These are phyloP conservation scores for Eristalis tenax DNA, from an alignment of 2,888 invertebrate genomes.

Conservation along the genomic window DNA sequence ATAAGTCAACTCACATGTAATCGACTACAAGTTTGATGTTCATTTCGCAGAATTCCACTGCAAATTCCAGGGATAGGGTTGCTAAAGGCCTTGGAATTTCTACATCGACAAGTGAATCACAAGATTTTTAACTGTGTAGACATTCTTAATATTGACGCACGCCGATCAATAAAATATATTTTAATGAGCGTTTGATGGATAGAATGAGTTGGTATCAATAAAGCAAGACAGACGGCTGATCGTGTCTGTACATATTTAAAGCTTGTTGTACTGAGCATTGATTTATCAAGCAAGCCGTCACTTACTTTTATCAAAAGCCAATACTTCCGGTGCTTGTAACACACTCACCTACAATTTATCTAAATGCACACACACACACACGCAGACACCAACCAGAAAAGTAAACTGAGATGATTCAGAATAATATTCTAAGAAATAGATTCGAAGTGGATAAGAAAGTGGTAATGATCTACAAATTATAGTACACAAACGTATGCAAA, in stretches of 20 bases:
- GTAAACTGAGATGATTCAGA: slow-evolving; percentile 27
- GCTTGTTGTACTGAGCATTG: background rate
- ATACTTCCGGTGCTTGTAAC: slow-evolving; percentile 24
- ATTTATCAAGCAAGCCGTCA: background rate
- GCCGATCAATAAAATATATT: background rate
- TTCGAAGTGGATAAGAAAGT: slow-evolving; percentile 4
- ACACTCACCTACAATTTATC: slow-evolving; percentile 25
- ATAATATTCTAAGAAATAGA: slow-evolving; percentile 9
- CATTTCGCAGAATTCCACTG: background rate
- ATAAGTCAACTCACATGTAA: background rate
- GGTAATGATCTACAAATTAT: slow-evolving; percentile 11
- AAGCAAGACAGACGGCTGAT: background rate
- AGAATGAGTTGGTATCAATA: background rate
- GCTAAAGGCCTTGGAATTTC: background rate
- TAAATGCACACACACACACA: background rate
- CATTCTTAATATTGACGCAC: background rate
- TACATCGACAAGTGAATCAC: background rate
- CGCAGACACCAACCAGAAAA: background rate
- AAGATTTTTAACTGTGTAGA: background rate
- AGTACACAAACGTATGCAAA: background rate
- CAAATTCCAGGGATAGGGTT: background rate
- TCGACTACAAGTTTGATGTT: background rate
- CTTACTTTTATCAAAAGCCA: slow-evolving; percentile 1
- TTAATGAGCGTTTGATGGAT: background rate
- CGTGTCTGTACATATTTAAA: background rate